These are phyloP conservation scores for Theodoxus fluviatilis DNA, from an alignment of 2,888 invertebrate genomes.

Conservation along the genomic window DNA sequence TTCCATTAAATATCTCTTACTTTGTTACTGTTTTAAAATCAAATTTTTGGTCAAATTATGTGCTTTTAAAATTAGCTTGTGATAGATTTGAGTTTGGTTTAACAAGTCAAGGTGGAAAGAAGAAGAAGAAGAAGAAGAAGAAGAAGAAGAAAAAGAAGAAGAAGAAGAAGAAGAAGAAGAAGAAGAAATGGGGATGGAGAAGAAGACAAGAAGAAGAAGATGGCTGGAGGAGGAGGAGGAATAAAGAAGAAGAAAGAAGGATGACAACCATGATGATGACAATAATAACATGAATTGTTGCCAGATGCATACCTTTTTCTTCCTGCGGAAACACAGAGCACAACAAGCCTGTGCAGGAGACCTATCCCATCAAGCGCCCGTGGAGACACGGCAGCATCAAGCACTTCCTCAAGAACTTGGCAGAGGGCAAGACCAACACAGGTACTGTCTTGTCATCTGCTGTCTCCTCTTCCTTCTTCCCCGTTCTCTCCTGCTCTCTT, in stretches of 20 bases:
- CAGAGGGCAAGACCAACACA: conserved; percentile 41
- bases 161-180: too few species aligned
- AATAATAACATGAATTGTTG: too few species aligned
- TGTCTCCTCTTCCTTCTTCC: too few species aligned
- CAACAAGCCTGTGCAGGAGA: conserved; percentile 32
- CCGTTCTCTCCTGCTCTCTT: too few species aligned
- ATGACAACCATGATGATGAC: background rate
- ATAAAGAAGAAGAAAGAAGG: conserved; percentile 1
- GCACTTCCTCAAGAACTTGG: conserved; percentile 46
- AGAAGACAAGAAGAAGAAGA: too few species aligned
- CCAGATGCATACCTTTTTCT: background rate
- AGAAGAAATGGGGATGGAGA: too few species aligned
- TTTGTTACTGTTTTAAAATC: too few species aligned
- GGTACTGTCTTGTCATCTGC: conserved; percentile 35
- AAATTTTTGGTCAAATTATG: too few species aligned
- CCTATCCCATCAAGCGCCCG: conserved; percentile 44
- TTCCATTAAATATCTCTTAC: too few species aligned
- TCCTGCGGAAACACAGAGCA: too few species aligned
- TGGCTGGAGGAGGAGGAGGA: too few species aligned
- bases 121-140: conserved; percentile 41
- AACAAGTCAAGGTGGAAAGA: conserved; percentile 43
- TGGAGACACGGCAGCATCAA: conserved; percentile 54
- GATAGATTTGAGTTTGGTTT: background rate
- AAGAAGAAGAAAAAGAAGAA: too few species aligned
- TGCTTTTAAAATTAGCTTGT: background rate